A percentile compares a stretch with the other conserved stretches of the same genome.
These are phyloP conservation scores for Cariama cristata DNA, from an alignment of 2,113 vertebrate genomes.

Conservation along the genomic window DNA sequence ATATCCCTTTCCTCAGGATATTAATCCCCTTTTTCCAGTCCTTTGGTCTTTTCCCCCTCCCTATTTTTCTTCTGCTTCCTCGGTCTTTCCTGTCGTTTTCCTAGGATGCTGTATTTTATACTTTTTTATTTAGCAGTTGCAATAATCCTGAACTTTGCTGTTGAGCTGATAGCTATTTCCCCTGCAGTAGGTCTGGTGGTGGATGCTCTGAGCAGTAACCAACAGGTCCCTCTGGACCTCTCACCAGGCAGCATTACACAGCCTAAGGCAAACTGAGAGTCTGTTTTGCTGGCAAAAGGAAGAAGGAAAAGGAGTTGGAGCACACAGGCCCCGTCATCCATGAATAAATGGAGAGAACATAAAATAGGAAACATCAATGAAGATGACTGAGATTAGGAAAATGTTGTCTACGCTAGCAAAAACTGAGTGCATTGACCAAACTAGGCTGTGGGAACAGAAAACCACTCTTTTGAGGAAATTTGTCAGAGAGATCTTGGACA, in stretches of 20 bases:
- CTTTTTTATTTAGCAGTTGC: background rate
- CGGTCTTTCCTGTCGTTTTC: background rate
- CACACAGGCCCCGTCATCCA: background rate
- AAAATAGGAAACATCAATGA: background rate
- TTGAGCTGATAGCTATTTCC: background rate
- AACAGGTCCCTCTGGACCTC: background rate
- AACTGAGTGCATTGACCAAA: background rate
- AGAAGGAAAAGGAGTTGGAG: background rate
- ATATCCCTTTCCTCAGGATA: background rate
- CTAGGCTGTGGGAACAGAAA: background rate
- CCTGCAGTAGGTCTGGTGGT: background rate
- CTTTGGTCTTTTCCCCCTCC: background rate
- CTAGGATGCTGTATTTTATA: background rate
- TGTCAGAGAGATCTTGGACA: background rate
- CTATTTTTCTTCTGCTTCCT: background rate
- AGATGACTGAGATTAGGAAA: background rate
- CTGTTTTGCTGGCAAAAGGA: background rate
- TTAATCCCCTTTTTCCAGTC: background rate
- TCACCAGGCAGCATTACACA: background rate
- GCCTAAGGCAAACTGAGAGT: background rate
- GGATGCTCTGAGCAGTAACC: background rate
- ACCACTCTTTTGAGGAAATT: background rate
- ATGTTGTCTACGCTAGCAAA: background rate
- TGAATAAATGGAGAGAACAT: background rate
- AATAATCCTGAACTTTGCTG: background rate